Percentiles rank a stretch among this genome's conserved stretches.
phyloP scores from a whole-genome alignment of 2,113 vertebrate species.

The Brachirus orientalis region DNA sequence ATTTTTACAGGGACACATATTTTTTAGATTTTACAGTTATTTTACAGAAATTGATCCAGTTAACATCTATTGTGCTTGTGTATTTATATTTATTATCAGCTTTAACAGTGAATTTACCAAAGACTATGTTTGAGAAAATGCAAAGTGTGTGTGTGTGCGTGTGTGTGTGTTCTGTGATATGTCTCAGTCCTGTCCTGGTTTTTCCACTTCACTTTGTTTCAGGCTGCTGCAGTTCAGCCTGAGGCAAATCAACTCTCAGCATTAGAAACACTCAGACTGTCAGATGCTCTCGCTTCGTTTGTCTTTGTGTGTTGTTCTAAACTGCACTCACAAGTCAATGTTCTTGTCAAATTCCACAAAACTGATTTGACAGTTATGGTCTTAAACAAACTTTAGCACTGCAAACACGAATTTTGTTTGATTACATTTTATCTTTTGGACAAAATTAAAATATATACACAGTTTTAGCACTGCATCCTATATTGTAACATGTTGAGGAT shows the following conservation, averaged over 20 bases:
- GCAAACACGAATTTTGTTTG: too few species aligned
- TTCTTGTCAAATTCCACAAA: too few species aligned
- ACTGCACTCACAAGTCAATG: too few species aligned
- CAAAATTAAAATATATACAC: too few species aligned
- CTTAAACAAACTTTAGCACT: too few species aligned
- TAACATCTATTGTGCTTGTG: background rate
- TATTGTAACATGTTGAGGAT: too few species aligned
- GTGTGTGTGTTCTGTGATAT: background rate
- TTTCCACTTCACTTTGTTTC: constrained; percentile 18
- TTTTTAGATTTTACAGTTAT: constrained; percentile 1
- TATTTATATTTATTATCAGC: too few species aligned
- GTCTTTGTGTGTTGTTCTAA: too few species aligned
- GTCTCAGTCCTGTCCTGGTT: background rate
- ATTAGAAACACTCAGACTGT: constrained; percentile 10
- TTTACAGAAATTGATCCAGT: constrained; percentile 11
- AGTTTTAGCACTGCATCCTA: too few species aligned
- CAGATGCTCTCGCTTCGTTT: too few species aligned
- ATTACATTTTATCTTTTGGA: too few species aligned
- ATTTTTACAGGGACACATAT: constrained; percentile 1
- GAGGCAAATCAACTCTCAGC: constrained; percentile 17
- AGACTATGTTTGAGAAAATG: background rate
- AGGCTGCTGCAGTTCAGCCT: constrained; percentile 3
- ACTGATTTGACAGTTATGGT: too few species aligned
- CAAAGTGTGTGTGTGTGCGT: background rate
- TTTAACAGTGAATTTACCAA: constrained; percentile 4